Conservation (phyloP, 2,113 vertebrate genomes). For the Gallinago undulata region DNA sequence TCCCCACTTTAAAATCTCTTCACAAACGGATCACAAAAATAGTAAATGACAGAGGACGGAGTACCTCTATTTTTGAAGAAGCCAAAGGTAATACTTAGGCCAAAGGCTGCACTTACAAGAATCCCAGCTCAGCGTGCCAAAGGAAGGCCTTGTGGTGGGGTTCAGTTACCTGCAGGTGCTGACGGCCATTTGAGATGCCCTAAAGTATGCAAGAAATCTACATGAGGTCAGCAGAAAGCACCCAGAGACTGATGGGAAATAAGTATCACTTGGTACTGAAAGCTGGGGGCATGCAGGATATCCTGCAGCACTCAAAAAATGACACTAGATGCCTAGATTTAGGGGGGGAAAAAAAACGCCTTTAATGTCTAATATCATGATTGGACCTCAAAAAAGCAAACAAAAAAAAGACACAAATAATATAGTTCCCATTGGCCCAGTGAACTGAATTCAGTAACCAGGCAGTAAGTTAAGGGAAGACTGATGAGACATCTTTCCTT, state of each 20-base stretch:
- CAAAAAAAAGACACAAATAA: neutral
- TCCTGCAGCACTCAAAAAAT: neutral
- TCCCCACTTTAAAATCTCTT: neutral
- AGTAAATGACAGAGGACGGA: neutral
- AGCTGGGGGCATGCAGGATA: neutral
- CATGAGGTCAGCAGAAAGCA: neutral
- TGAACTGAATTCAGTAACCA: neutral
- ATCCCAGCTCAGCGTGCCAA: neutral
- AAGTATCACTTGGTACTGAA: neutral
- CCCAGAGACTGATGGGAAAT: neutral
- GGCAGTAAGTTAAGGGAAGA: neutral
- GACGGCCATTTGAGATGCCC: conserved; percentile 2
- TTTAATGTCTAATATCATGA: neutral
- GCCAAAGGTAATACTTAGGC: neutral
- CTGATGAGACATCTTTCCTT: neutral
- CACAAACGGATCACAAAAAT: neutral
- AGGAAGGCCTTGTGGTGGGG: neutral
- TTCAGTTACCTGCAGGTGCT: neutral
- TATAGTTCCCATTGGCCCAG: neutral
- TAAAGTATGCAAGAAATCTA: neutral
- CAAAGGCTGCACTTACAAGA: neutral
- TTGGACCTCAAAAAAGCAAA: neutral
- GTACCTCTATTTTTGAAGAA: neutral
- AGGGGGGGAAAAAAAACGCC: neutral
- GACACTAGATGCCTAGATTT: neutral